phyloP scores from a whole-genome alignment of 2,113 vertebrate species.

The Chascanopsetta lugubris region DNA sequence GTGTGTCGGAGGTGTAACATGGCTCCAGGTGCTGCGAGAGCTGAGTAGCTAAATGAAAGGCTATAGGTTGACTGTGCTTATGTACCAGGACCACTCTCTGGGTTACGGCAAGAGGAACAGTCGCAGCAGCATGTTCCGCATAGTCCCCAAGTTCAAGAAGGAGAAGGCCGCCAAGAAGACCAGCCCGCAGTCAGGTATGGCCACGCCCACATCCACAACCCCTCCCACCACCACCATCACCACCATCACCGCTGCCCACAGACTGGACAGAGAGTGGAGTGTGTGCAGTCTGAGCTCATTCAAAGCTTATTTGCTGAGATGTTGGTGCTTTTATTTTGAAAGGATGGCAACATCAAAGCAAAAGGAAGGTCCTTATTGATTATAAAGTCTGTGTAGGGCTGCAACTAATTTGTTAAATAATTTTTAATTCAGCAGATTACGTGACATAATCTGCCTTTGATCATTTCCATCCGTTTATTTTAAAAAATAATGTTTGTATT shows the following conservation, averaged over 20 bases:
- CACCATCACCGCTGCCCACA: constrained; percentile 1
- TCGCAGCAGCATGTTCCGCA: constrained; percentile 94
- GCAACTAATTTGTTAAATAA: too few species aligned
- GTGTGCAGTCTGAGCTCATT: not conserved
- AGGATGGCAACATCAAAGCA: not conserved
- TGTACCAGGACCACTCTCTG: constrained; percentile 89
- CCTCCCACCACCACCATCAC: too few species aligned
- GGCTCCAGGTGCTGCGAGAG: constrained; percentile 47
- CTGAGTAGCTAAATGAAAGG: constrained; percentile 74
- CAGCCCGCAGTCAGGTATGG: constrained; percentile 92
- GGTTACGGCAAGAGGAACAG: constrained; percentile 97
- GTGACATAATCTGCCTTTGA: too few species aligned
- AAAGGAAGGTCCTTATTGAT: too few species aligned
- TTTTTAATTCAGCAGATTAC: too few species aligned
- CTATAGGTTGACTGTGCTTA: constrained; percentile 78
- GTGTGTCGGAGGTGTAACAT: constrained; percentile 14
- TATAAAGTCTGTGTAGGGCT: too few species aligned
- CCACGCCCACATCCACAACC: not conserved
- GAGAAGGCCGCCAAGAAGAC: constrained; percentile 92
- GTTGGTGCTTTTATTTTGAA: constrained; percentile 5
- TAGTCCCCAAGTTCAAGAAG: constrained; percentile 99
- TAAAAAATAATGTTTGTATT: too few species aligned
- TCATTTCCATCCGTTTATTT: too few species aligned
- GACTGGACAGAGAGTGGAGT: constrained; percentile 3
- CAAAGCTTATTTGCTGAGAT: not conserved